Evolutionary conservation across 2,113 vertebrate species (phyloP).

Genomic region (Urocolius indicus): DNA sequence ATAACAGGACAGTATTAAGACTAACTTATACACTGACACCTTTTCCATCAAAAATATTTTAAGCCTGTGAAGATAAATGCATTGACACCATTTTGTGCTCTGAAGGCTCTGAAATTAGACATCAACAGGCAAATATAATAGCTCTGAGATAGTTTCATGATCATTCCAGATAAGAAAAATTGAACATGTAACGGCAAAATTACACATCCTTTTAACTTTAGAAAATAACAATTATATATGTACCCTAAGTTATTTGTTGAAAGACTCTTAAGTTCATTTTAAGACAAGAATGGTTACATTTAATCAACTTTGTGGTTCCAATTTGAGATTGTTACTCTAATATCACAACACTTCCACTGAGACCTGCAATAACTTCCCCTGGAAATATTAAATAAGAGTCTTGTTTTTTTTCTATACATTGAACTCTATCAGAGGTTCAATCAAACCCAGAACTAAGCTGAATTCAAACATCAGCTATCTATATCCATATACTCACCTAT

Average conservation of each 20-base stretch:
- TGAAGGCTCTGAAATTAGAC: constrained; percentile 6
- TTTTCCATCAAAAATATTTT: neutral
- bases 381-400: neutral
- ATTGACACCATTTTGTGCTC: neutral
- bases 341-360: neutral
- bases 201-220: neutral
- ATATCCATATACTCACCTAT: neutral
- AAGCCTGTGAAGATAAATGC: neutral
- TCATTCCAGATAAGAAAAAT: neutral
- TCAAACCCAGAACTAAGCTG: neutral
- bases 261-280: neutral
- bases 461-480: neutral
- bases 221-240: neutral
- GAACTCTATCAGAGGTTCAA: neutral
- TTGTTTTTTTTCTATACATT: neutral
- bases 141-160: neutral
- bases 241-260: neutral
- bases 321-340: neutral
- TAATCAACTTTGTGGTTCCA: neutral
- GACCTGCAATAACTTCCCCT: neutral
- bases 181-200: neutral
- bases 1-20: neutral
- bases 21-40: neutral
- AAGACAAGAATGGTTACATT: neutral
- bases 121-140: neutral